phyloP scores from a whole-genome alignment of 2,797 vertebrate genomes.

The Poeciliopsis infans region DNA sequence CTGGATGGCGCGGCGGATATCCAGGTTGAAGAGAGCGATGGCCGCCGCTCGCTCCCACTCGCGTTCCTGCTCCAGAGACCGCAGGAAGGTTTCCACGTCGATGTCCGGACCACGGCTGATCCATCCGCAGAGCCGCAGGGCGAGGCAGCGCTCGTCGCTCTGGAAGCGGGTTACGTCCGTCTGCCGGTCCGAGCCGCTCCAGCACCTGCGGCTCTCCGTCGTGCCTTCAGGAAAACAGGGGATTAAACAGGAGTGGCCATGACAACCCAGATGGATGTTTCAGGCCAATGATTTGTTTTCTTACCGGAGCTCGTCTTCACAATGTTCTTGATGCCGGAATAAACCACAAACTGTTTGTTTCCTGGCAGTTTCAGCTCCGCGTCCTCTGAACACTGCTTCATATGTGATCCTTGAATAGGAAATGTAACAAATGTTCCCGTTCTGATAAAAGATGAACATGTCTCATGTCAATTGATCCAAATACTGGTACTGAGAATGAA shows the following conservation, averaged over 20 bases:
- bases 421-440: conserved; percentile 53
- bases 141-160: conserved; percentile 93
- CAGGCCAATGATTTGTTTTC: conserved; percentile 33
- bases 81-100: conserved; percentile 92
- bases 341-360: conserved; percentile 91
- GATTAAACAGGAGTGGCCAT: neutral
- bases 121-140: conserved; percentile 96
- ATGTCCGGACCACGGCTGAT: conserved; percentile 89
- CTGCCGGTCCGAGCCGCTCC: conserved; percentile 91
- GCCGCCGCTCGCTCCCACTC: conserved; percentile 97
- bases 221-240: conserved; percentile 78
- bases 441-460: too few relatives aligned
- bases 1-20: conserved; percentile 95
- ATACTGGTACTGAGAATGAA: too few relatives aligned
- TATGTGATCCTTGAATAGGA: conserved; percentile 94
- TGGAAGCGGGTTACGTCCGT: conserved; percentile 88
- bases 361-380: conserved; percentile 91
- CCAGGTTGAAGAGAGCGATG: conserved; percentile 95
- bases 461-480: too few relatives aligned
- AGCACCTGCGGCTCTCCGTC: conserved; percentile 89
- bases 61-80: conserved; percentile 90
- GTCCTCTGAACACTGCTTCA: conserved; percentile 98
- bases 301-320: conserved; percentile 94
- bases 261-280: too few relatives aligned
- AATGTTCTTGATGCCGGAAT: conserved; percentile 97